phyloP scores from a whole-genome alignment of 2,888 invertebrate genomes.

The Ferdinandea cuprea region DNA sequence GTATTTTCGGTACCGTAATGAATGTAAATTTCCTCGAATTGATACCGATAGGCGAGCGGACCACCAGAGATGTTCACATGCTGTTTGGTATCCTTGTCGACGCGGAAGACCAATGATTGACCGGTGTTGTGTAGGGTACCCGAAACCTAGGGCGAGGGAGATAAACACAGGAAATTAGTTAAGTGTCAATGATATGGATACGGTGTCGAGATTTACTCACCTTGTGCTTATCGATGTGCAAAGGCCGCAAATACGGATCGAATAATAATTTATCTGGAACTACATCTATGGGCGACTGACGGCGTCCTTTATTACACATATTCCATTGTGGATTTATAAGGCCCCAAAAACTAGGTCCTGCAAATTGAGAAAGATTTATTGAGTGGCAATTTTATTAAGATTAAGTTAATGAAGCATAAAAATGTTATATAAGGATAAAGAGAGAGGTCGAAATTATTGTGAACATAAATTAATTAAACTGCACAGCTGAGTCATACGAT shows the following conservation, averaged over 20 bases:
- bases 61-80: slow-evolving; percentile 98
- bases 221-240: slow-evolving; percentile 96
- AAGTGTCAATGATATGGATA: slow-evolving; percentile 32
- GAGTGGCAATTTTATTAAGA: no score
- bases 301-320: slow-evolving; percentile 97
- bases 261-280: slow-evolving; percentile 97
- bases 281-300: slow-evolving; percentile 98
- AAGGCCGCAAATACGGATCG: slow-evolving; percentile 95
- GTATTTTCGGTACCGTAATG: slow-evolving; percentile 96
- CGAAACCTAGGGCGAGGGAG: slow-evolving; percentile 87
- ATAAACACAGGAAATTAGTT: slow-evolving; percentile 26
- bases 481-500: no score
- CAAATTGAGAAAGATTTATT: slow-evolving; percentile 72
- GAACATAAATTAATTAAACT: no score
- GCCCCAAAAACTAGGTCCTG: slow-evolving; percentile 99
- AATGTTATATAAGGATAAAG: no score
- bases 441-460: no score
- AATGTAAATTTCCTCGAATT: slow-evolving; percentile 97
- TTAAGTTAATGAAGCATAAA: no score
- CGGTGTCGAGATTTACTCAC: slow-evolving; percentile 84
- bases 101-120: slow-evolving; percentile 95
- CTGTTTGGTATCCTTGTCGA: slow-evolving; percentile 94
- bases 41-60: slow-evolving; percentile 96
- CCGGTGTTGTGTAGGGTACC: slow-evolving; percentile 96
- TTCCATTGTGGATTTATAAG: slow-evolving; percentile 99